Evolutionary conservation across 2,797 vertebrate species (phyloP).

Genomic region (Aulostomus chinensis): DNA sequence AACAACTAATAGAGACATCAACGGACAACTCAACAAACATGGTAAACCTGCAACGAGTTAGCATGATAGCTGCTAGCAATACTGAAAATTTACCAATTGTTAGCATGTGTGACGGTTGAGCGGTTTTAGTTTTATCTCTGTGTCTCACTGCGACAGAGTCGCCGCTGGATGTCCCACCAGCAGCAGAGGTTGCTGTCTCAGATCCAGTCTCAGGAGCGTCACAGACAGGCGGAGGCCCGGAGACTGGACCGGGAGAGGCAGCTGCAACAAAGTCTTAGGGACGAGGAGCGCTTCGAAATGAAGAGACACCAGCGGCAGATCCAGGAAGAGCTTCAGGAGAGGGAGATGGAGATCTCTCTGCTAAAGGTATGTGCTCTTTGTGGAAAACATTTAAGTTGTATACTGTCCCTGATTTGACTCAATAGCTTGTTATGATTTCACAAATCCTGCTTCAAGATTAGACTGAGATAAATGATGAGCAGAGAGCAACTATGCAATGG

Average conservation of each 20-base stretch:
- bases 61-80: slow-evolving; percentile 4
- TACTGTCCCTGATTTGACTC: no score
- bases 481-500: no score
- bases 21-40: slow-evolving; percentile 43
- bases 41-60: slow-evolving; percentile 31
- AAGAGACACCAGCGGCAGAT: slow-evolving; percentile 70
- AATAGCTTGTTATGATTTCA: no score
- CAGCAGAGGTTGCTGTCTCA: slow-evolving; percentile 65
- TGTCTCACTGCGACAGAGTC: slow-evolving; percentile 41
- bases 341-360: slow-evolving; percentile 77
- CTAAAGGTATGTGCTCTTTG: slow-evolving; percentile 56
- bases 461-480: no score
- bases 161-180: slow-evolving; percentile 38
- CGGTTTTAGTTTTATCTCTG: neutral
- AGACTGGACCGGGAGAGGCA: slow-evolving; percentile 61
- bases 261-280: slow-evolving; percentile 52
- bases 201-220: slow-evolving; percentile 61
- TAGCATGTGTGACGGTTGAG: neutral
- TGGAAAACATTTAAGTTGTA: no score
- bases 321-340: slow-evolving; percentile 81
- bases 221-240: slow-evolving; percentile 57
- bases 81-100: neutral
- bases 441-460: no score
- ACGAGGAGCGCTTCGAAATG: slow-evolving; percentile 71
- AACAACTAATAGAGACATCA: neutral